These are phyloP conservation scores for Pristionchus pacificus DNA, from an alignment of 1,140 invertebrate species.

Conservation along the genomic window DNA sequence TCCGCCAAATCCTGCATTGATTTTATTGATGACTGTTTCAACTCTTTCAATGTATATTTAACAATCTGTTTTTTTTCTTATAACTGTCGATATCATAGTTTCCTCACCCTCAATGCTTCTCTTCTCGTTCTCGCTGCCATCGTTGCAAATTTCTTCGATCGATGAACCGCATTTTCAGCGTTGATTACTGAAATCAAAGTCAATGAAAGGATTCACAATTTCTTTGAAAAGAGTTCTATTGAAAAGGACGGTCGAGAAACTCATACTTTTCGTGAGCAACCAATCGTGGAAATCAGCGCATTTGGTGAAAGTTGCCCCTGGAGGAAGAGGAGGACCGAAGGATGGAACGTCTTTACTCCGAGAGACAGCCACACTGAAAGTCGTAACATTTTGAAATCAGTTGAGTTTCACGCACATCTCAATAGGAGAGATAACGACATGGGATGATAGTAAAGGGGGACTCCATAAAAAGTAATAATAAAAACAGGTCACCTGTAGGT, in stretches of 20 bases:
- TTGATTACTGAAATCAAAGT: constrained; percentile 73
- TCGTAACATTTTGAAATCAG: neutral
- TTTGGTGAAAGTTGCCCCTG: constrained; percentile 78
- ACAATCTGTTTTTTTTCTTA: no score
- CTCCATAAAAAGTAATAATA: constrained; percentile 14
- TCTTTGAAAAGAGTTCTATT: no score
- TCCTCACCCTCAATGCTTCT: constrained; percentile 77
- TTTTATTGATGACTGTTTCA: no score
- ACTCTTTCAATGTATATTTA: no score
- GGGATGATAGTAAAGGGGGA: constrained; percentile 4
- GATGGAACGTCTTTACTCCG: constrained; percentile 89
- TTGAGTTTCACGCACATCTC: no score
- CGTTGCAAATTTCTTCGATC: constrained; percentile 90
- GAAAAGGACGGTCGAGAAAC: no score
- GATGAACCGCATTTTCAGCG: constrained; percentile 91
- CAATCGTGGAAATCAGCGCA: constrained; percentile 86
- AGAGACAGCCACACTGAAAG: constrained; percentile 76
- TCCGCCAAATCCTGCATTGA: constrained; percentile 70
- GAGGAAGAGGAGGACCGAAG: constrained; percentile 86
- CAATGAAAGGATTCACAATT: no score
- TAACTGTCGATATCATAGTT: neutral
- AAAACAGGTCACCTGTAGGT: constrained; percentile 41
- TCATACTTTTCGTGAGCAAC: constrained; percentile 78
- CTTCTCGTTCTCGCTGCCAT: constrained; percentile 92
- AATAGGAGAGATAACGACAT: no score